These are phyloP conservation scores for Kryphioiulus occultus DNA, from an alignment of 2,888 invertebrate species.

Conservation along the genomic window DNA sequence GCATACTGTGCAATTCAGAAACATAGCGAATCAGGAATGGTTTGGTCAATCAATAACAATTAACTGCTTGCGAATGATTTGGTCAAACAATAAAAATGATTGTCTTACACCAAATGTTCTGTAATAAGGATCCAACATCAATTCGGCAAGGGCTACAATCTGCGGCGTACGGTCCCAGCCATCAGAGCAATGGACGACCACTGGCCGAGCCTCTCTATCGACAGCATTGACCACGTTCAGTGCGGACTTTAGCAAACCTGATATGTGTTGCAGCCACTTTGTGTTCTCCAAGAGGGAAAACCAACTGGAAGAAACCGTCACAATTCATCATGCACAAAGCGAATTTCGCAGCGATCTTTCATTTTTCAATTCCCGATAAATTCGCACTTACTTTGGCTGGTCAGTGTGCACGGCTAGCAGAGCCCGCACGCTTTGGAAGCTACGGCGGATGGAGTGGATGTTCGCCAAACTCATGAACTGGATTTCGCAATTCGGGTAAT, in stretches of 20 bases:
- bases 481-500: slow-evolving; percentile 93
- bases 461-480: slow-evolving; percentile 98
- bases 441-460: slow-evolving; percentile 93
- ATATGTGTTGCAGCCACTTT: slow-evolving; percentile 90
- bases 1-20: too few species aligned
- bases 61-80: too few species aligned
- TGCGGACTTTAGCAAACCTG: slow-evolving; percentile 82
- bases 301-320: slow-evolving; percentile 72
- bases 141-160: slow-evolving; percentile 89
- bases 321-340: background rate
- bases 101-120: slow-evolving; percentile 79
- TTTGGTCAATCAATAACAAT: background rate
- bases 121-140: slow-evolving; percentile 93
- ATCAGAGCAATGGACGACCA: slow-evolving; percentile 97
- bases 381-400: slow-evolving; percentile 58
- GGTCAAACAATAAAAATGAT: background rate
- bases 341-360: too few species aligned
- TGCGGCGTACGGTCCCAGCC: slow-evolving; percentile 99
- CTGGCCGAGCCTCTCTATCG: slow-evolving; percentile 82
- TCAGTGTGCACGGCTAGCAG: slow-evolving; percentile 61
- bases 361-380: background rate
- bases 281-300: slow-evolving; percentile 85
- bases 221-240: slow-evolving; percentile 75
- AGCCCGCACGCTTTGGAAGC: slow-evolving; percentile 85
- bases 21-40: too few species aligned